phyloP scores from a whole-genome alignment of 2,888 invertebrate genomes.

The Busseola fusca region DNA sequence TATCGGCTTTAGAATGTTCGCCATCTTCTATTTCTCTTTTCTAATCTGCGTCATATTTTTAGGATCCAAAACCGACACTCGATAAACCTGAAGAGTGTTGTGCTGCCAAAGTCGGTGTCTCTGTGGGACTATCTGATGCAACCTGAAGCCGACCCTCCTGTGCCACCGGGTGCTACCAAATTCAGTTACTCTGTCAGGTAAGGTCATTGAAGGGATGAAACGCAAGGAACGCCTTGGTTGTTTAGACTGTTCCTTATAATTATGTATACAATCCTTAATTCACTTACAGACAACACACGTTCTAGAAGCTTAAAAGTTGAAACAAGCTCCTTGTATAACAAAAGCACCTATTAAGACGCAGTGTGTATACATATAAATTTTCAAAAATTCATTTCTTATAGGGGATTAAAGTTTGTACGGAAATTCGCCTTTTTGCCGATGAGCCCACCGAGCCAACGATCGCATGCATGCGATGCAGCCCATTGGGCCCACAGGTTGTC shows the following conservation, averaged over 20 bases:
- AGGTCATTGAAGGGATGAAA: not conserved
- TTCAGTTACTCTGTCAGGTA: conserved; percentile 92
- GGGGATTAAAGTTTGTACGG: not conserved
- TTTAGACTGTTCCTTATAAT: not conserved
- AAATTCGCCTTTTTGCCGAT: not conserved
- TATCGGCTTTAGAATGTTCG: not conserved
- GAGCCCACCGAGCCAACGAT: too few species aligned
- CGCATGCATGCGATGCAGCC: too few species aligned
- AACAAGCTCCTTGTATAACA: not conserved
- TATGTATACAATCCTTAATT: not conserved
- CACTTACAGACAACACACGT: not conserved
- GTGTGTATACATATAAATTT: not conserved
- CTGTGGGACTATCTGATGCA: conserved; percentile 81
- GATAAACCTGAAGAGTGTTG: conserved; percentile 72
- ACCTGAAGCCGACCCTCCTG: conserved; percentile 90
- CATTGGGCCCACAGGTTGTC: not conserved
- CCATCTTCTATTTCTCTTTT: not conserved
- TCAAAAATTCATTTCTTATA: not conserved
- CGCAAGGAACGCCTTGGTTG: not conserved
- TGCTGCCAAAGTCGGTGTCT: conserved; percentile 74
- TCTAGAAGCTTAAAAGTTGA: not conserved
- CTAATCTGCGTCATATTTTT: conserved; percentile 8
- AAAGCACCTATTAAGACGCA: too few species aligned
- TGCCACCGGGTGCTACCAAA: conserved; percentile 93
- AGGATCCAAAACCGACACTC: conserved; percentile 79